Evolutionary conservation across 2,113 vertebrate species (phyloP).

Genomic region (Tretioscincus oriximinensis): DNA sequence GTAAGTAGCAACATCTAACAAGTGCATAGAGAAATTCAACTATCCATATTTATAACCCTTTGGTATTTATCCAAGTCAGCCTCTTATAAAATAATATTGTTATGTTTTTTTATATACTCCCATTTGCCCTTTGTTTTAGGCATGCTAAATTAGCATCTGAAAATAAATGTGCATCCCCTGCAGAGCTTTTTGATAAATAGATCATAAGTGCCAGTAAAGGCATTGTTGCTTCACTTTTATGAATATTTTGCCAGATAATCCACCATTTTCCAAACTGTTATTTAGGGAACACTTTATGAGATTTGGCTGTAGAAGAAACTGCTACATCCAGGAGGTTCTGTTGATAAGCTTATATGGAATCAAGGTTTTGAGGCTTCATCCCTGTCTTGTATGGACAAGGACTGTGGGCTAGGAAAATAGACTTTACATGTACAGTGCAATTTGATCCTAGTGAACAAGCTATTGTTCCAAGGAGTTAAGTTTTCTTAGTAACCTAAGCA

Average conservation of each 20-base stretch:
- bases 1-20: background rate
- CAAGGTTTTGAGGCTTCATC: background rate
- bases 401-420: background rate
- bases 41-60: background rate
- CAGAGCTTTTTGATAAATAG: background rate
- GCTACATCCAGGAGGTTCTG: background rate
- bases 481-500: background rate
- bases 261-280: background rate
- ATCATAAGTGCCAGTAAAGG: background rate
- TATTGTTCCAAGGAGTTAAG: background rate
- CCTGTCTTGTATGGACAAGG: background rate
- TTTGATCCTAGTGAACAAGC: background rate
- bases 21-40: background rate
- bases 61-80: background rate
- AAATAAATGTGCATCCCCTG: background rate
- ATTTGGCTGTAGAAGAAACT: background rate
- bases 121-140: background rate
- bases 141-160: background rate
- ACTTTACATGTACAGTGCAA: background rate
- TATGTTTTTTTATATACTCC: background rate
- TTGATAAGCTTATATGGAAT: background rate
- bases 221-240: background rate
- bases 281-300: background rate
- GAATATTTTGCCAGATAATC: background rate
- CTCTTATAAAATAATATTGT: fast-evolving